Evolutionary conservation across 2,797 vertebrate genomes (phyloP).

Genomic region (Poeciliopsis turneri): DNA sequence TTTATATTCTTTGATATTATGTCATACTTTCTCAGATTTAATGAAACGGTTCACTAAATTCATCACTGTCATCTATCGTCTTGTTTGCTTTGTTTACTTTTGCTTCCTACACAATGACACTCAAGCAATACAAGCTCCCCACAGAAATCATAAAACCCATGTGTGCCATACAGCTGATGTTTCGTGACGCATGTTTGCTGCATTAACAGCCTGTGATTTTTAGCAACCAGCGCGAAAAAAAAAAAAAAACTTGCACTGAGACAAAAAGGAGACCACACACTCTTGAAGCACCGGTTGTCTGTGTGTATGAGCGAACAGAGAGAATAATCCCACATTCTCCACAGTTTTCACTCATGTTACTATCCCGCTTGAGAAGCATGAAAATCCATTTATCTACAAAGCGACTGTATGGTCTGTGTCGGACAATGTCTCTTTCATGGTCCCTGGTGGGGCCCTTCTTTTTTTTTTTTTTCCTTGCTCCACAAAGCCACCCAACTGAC

Average conservation of each 20-base stretch:
- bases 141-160: neutral
- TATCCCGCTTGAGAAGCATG: slow-evolving; percentile 77
- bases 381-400: slow-evolving; percentile 84
- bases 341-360: slow-evolving; percentile 78
- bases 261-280: slow-evolving; percentile 73
- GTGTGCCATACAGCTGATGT: neutral
- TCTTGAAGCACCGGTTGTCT: slow-evolving; percentile 60
- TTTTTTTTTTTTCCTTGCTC: slow-evolving; percentile 38
- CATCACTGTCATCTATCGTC: neutral
- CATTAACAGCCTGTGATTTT: slow-evolving; percentile 18
- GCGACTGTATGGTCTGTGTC: slow-evolving; percentile 58
- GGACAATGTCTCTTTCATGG: slow-evolving; percentile 79
- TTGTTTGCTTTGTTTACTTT: neutral
- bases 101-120: neutral
- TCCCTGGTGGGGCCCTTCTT: slow-evolving; percentile 54
- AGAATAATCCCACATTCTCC: slow-evolving; percentile 78
- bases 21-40: neutral
- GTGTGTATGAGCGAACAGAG: slow-evolving; percentile 47
- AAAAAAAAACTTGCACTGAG: slow-evolving; percentile 12
- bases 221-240: slow-evolving; percentile 34
- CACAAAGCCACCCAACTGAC: slow-evolving; percentile 76
- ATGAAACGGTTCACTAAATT: neutral
- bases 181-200: neutral
- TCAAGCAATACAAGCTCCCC: neutral
- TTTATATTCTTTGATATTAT: neutral